Conservation (phyloP, 2,888 invertebrate genomes). For the Syrista parreyssii region DNA sequence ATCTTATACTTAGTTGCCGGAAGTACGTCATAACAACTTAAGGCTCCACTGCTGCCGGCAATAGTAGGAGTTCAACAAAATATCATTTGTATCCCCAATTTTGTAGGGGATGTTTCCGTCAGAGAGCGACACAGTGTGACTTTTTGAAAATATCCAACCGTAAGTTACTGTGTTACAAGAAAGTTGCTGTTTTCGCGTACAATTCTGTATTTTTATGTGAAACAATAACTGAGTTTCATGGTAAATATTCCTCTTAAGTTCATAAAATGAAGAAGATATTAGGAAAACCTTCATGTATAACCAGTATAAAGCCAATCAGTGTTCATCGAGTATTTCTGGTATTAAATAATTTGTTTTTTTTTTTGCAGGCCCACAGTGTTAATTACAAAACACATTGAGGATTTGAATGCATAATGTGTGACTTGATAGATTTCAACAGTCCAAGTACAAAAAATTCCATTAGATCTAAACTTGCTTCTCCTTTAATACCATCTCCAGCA, state of each 20-base stretch:
- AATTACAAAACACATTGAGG: background rate
- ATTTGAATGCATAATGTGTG: constrained; percentile 43
- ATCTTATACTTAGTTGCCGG: background rate
- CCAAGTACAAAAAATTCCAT: constrained; percentile 37
- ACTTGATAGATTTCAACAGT: constrained; percentile 55
- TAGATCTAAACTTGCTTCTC: constrained; percentile 47
- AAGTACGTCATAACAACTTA: background rate
- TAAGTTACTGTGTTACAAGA: background rate
- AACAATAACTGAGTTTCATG: background rate
- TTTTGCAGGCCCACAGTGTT: background rate
- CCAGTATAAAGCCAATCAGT: background rate
- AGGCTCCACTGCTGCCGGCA: background rate
- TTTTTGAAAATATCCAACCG: background rate
- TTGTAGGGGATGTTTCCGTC: background rate
- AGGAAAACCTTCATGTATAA: background rate
- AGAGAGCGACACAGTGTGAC: background rate
- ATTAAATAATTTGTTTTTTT: background rate
- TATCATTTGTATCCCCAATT: background rate
- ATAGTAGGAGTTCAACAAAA: background rate
- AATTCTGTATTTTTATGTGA: background rate
- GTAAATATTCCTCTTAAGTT: background rate
- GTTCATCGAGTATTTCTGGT: background rate
- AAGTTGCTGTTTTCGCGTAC: background rate
- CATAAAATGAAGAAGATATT: background rate
- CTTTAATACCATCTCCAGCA: constrained; percentile 52